phyloP scores from a whole-genome alignment of 2,113 vertebrate species.

The Thalassoma bifasciatum region DNA sequence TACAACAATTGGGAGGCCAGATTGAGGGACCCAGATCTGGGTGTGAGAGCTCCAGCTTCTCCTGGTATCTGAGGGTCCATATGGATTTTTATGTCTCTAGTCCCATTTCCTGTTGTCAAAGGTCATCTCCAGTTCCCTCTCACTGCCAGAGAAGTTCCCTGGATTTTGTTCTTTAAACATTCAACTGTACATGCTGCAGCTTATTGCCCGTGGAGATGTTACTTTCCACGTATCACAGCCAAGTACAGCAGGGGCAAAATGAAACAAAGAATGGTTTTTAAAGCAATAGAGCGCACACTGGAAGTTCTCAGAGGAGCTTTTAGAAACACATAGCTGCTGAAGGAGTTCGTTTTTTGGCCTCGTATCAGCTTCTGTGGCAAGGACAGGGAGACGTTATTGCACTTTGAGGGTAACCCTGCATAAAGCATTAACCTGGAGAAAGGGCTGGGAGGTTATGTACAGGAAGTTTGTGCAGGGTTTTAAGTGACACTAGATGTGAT shows the following conservation, averaged over 20 bases:
- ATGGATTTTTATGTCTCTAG: background rate
- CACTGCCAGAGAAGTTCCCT: constrained; percentile 24
- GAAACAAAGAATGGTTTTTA: constrained; percentile 62
- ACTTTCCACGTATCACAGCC: constrained; percentile 73
- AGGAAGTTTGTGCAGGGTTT: constrained; percentile 29
- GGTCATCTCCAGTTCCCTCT: constrained; percentile 24
- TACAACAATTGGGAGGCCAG: constrained; percentile 14
- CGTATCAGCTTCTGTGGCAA: constrained; percentile 29
- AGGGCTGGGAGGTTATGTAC: constrained; percentile 40
- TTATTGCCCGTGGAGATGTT: constrained; percentile 56
- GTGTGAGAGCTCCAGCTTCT: background rate
- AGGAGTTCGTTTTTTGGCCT: constrained; percentile 46
- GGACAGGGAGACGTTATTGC: constrained; percentile 35
- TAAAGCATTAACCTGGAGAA: constrained; percentile 72
- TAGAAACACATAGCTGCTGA: constrained; percentile 51
- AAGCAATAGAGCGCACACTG: constrained; percentile 51
- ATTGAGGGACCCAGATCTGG: constrained; percentile 37
- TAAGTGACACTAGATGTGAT: constrained; percentile 32
- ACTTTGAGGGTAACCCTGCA: constrained; percentile 38
- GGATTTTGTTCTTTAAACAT: constrained; percentile 50
- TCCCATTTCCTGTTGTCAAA: constrained; percentile 37
- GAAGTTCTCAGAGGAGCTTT: constrained; percentile 52
- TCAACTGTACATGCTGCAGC: constrained; percentile 36
- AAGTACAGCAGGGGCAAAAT: constrained; percentile 52
- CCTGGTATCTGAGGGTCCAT: background rate